A percentile compares a stretch with the other conserved stretches of the same genome.
Evolutionary conservation across 2,113 vertebrate genomes (phyloP).

Genomic region (Macrotis lagotis): DNA sequence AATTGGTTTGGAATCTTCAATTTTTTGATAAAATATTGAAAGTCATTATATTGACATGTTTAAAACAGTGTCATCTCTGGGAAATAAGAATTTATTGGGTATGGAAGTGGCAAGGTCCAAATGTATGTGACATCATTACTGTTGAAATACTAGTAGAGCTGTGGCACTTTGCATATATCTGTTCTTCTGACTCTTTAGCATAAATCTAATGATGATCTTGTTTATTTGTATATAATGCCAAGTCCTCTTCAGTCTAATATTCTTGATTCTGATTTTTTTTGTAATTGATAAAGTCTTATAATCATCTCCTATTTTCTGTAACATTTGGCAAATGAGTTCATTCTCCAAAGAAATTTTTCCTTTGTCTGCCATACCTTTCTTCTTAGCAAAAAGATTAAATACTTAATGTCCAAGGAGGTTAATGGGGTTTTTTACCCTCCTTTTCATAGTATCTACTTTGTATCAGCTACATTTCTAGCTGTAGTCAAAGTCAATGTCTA

Average conservation of each 20-base stretch:
- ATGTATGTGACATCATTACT: background rate
- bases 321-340: background rate
- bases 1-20: background rate
- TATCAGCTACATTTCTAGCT: background rate
- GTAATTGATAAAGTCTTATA: background rate
- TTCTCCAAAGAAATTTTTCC: background rate
- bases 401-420: background rate
- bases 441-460: background rate
- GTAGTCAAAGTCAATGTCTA: background rate
- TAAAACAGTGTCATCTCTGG: background rate
- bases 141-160: background rate
- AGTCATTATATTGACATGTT: background rate
- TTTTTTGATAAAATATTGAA: background rate
- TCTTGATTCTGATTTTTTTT: background rate
- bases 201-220: background rate
- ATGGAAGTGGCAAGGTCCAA: background rate
- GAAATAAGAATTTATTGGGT: background rate
- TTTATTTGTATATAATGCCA: background rate
- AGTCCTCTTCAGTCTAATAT: background rate
- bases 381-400: background rate
- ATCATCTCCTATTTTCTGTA: background rate
- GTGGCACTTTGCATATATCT: background rate
- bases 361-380: background rate
- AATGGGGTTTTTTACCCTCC: background rate
- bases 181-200: background rate